phyloP scores from a whole-genome alignment of 2,888 invertebrate genomes.

The Timandra comae region DNA sequence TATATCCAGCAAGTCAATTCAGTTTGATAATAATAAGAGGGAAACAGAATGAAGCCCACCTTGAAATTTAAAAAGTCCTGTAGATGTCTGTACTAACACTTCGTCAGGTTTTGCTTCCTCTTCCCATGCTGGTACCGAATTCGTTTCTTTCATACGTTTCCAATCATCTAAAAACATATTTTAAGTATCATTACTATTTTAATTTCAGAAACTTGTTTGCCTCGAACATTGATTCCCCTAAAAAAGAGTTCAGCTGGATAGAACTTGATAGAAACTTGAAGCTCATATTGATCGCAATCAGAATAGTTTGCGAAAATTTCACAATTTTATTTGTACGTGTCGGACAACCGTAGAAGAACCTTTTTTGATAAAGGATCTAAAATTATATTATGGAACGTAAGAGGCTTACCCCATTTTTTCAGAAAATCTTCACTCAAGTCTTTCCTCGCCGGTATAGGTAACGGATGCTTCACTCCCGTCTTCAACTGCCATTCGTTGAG shows the following conservation, averaged over 20 bases:
- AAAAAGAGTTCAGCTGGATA: too few species aligned
- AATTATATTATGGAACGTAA: too few species aligned
- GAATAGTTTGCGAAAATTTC: too few species aligned
- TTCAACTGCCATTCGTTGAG: slow-evolving; percentile 90
- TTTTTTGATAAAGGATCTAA: too few species aligned
- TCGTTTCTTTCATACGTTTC: slow-evolving; percentile 85
- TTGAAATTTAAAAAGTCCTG: slow-evolving; percentile 89
- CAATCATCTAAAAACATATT: slow-evolving; percentile 79
- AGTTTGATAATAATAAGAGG: background rate
- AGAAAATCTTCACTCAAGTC: slow-evolving; percentile 89
- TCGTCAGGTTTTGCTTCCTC: slow-evolving; percentile 73
- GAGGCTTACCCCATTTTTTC: slow-evolving; percentile 84
- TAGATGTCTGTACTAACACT: slow-evolving; percentile 88
- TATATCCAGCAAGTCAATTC: too few species aligned
- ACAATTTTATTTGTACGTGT: too few species aligned
- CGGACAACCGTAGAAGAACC: too few species aligned
- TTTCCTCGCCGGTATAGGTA: slow-evolving; percentile 77
- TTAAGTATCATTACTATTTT: background rate
- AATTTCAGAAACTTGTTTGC: background rate
- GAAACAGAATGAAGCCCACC: slow-evolving; percentile 50
- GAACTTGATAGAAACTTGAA: too few species aligned
- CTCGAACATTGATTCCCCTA: too few species aligned
- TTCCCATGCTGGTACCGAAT: slow-evolving; percentile 73
- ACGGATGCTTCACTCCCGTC: slow-evolving; percentile 71
- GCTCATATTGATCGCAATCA: too few species aligned